These are phyloP conservation scores for Papilio machaon DNA, from an alignment of 1,140 invertebrate species.

Conservation along the genomic window DNA sequence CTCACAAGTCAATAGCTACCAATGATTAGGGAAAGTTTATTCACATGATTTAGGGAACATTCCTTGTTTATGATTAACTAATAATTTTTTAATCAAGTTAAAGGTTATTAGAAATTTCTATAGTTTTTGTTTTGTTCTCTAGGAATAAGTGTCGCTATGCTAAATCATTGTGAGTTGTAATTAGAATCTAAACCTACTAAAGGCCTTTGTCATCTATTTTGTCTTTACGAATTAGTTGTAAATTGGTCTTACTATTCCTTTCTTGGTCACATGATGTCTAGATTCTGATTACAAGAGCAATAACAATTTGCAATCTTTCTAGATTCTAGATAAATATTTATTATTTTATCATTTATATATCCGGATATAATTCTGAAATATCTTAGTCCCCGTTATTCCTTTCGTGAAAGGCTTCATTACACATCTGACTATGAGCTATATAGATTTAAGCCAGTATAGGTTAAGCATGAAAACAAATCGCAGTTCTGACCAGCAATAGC, in stretches of 20 bases:
- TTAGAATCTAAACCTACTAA: neutral
- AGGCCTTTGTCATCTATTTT: neutral
- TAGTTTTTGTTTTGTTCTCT: too few relatives aligned
- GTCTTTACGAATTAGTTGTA: neutral
- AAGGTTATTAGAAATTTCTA: neutral
- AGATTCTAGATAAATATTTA: conserved; percentile 12
- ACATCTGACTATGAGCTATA: neutral
- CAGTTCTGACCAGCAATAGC: neutral
- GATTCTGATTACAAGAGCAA: neutral
- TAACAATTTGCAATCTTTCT: neutral
- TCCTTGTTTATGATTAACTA: neutral
- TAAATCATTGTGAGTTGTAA: neutral
- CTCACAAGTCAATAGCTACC: neutral
- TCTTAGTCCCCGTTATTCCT: conserved; percentile 10
- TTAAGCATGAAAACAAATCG: neutral
- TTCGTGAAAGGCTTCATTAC: neutral
- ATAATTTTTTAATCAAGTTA: neutral
- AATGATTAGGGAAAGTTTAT: neutral
- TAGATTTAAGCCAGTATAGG: neutral
- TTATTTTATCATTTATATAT: conserved; percentile 19
- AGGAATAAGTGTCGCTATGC: too few relatives aligned
- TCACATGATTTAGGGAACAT: neutral
- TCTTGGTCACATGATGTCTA: neutral
- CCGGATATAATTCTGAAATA: conserved; percentile 5
- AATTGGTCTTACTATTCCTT: neutral